Percentiles rank a stretch among this genome's conserved stretches.
phyloP scores from a whole-genome alignment of 1,140 invertebrate species.

The Latrodectus geometricus region DNA sequence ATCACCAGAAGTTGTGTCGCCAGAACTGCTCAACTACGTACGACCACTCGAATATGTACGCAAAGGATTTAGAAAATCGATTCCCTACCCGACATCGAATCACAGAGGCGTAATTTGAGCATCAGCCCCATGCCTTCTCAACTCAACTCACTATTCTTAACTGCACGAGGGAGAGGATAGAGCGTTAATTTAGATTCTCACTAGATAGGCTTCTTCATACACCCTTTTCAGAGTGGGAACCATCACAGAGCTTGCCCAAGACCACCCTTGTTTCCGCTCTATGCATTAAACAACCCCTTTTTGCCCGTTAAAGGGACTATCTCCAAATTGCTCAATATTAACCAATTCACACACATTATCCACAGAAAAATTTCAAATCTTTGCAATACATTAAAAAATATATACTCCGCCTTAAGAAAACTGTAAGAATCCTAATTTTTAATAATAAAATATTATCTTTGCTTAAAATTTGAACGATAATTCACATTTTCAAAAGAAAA shows the following conservation, averaged over 20 bases:
- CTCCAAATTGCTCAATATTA: background rate
- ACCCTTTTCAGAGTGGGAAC: conserved; percentile 7
- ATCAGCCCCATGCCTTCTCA: background rate
- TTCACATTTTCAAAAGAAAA: too few relatives aligned
- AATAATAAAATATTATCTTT: too few relatives aligned
- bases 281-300: conserved; percentile 38
- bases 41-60: too few relatives aligned
- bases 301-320: conserved; percentile 2
- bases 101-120: conserved; percentile 19
- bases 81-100: background rate
- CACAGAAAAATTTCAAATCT: too few relatives aligned
- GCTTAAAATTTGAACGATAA: too few relatives aligned
- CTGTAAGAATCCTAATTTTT: too few relatives aligned
- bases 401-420: too few relatives aligned
- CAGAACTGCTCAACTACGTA: too few relatives aligned
- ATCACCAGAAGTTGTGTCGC: too few relatives aligned
- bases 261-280: conserved; percentile 29
- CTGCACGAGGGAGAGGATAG: conserved; percentile 13
- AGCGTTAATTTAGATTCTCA: conserved; percentile 52
- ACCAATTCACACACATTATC: too few relatives aligned
- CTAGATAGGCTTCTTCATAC: conserved; percentile 34
- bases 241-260: background rate
- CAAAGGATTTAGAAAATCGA: background rate
- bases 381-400: too few relatives aligned
- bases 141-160: background rate